These are phyloP conservation scores for Anthophora plumipes DNA, from an alignment of 2,888 invertebrate genomes.

Conservation along the genomic window DNA sequence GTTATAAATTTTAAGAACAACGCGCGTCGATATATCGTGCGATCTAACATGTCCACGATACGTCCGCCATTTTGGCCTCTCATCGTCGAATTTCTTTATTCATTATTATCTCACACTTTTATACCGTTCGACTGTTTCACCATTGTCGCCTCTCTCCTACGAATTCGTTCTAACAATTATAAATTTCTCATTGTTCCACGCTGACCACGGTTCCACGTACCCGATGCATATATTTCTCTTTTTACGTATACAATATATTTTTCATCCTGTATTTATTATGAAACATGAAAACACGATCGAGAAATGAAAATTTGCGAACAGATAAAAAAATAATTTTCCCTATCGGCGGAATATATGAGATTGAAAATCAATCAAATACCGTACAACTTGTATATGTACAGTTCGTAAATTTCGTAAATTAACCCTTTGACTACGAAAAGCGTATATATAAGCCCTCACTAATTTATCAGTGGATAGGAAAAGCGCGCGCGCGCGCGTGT, in stretches of 20 bases:
- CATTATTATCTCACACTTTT: not conserved
- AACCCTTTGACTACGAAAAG: too few relatives aligned
- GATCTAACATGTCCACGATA: constrained; percentile 27
- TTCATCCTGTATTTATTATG: too few relatives aligned
- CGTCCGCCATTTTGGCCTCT: constrained; percentile 14
- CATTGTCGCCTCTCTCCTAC: not conserved
- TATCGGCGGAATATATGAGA: too few relatives aligned
- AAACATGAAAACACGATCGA: too few relatives aligned
- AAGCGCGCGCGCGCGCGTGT: too few relatives aligned
- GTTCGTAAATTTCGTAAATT: too few relatives aligned
- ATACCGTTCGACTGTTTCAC: not conserved
- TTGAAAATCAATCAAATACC: too few relatives aligned
- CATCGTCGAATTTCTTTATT: constrained; percentile 25
- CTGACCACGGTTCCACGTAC: constrained; percentile 40
- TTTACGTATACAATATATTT: not conserved
- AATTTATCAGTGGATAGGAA: too few relatives aligned
- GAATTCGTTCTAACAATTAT: constrained; percentile 50
- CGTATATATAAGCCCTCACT: too few relatives aligned
- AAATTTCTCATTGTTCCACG: constrained; percentile 65
- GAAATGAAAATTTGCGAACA: too few relatives aligned
- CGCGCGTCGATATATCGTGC: constrained; percentile 47
- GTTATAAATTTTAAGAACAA: constrained; percentile 60
- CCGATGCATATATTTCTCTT: constrained; percentile 35
- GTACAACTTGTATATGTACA: too few relatives aligned
- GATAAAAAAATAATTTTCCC: too few relatives aligned